These are phyloP conservation scores for Callipepla californica DNA, from an alignment of 2,113 vertebrate genomes.

Conservation along the genomic window DNA sequence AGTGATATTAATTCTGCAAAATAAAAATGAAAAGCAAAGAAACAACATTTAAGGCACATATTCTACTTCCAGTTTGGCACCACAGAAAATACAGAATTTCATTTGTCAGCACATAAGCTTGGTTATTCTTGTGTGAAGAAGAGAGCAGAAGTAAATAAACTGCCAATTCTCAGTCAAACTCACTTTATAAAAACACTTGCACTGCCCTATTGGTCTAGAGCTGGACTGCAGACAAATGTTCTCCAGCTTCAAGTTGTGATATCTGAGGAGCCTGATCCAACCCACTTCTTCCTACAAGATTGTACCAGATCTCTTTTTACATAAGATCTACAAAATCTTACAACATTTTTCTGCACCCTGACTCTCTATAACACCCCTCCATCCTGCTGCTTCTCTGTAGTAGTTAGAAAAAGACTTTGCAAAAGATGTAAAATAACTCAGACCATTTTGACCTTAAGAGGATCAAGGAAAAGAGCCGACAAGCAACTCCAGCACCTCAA, in stretches of 20 bases:
- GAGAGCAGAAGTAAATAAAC: constrained; percentile 12
- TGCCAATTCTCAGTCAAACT: not conserved
- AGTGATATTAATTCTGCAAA: constrained; percentile 9
- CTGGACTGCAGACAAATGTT: not conserved
- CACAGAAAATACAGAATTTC: not conserved
- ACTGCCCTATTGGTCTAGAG: not conserved
- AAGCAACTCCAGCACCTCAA: not conserved
- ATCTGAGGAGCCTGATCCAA: not conserved
- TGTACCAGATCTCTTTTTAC: not conserved
- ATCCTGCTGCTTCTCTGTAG: not conserved
- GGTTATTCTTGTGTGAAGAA: not conserved
- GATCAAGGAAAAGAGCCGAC: not conserved
- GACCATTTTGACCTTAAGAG: not conserved
- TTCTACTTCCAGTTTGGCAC: not conserved
- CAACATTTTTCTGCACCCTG: not conserved
- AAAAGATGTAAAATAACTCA: not conserved
- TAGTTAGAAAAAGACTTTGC: not conserved
- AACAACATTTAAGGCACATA: not conserved
- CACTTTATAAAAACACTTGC: not conserved
- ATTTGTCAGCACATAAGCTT: not conserved
- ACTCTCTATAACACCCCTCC: not conserved
- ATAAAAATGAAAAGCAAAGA: not conserved
- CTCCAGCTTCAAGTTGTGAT: not conserved
- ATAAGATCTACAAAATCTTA: not conserved
- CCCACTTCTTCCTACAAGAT: not conserved